Percentiles rank a stretch among this genome's conserved stretches.
phyloP scores from a whole-genome alignment of 1,140 invertebrate species.

The Plectus sambesii region DNA sequence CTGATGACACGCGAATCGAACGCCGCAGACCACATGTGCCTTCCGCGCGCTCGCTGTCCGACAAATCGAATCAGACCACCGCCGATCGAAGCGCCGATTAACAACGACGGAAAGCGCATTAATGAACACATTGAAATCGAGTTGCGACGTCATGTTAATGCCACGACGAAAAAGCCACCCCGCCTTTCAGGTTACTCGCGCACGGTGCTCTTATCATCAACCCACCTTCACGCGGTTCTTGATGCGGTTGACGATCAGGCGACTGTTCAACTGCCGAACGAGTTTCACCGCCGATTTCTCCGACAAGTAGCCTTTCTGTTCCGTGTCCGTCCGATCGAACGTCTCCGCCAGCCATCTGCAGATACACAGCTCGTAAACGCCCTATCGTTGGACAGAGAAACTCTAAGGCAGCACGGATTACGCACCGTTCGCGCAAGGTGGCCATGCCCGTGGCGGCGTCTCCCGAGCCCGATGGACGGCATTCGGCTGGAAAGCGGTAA shows the following conservation, averaged over 20 bases:
- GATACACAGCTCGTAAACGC: slow-evolving; percentile 16
- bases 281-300: slow-evolving; percentile 52
- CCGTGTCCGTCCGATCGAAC: slow-evolving; percentile 51
- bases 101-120: no score
- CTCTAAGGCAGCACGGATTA: no score
- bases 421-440: slow-evolving; percentile 19
- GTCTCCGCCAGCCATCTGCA: slow-evolving; percentile 53
- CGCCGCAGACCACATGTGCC: no score
- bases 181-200: background rate
- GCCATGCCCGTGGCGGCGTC: no score
- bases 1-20: no score
- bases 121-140: no score
- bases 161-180: no score
- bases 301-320: slow-evolving; percentile 50
- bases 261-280: slow-evolving; percentile 52
- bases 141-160: no score
- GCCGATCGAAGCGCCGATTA: no score
- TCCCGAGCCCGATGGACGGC: no score
- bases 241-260: slow-evolving; percentile 50
- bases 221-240: slow-evolving; percentile 53
- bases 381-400: slow-evolving; percentile 8
- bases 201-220: slow-evolving; percentile 1
- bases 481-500: slow-evolving; percentile 6
- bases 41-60: no score
- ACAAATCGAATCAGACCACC: no score